Evolutionary conservation across 2,888 invertebrate species (phyloP), one percentile per base, ranked within the genome.

Genomic region (Myopa tessellatipennis): DNA sequence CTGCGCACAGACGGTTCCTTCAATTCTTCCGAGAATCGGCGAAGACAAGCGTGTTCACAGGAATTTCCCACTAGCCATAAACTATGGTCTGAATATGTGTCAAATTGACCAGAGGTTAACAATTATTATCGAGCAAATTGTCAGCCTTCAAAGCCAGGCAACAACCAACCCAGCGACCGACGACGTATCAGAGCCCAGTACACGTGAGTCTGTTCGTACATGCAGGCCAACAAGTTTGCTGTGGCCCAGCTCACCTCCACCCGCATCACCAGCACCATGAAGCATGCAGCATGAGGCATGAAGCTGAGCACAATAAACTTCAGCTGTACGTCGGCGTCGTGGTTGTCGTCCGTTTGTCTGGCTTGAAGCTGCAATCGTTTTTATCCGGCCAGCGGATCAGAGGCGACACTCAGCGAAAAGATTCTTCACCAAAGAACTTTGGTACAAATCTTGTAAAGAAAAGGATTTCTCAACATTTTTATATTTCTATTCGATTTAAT

Each of bases 61-160:
- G 82, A 83, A 81, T 78, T 76, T 78, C 63, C 75, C 79, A 76
- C 73, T 78, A 58, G 75, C 79, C 79, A 82, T 79, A 80, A 80
- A 82, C 74, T 67, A 74, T 74, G 61, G 67, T 60, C 68, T 26
- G 77, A 83, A 84, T 85, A 85, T 86, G 86, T 85, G 87, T 87
- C 87, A 87, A 86, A 85, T 84, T 85, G 86, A 84, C 81, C 84
- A 85, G 85, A 85, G 87, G 87, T 86, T 87, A 85, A 87, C 88
- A 88, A 88, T 88, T 88, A 88, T 87, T 88, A 87, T 86, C 85
- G 85, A 88, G 87, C 88, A 88, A 88, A 88, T 88, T 88, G 88
- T 88, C 88, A 88, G 85, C 81, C 82, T 79, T 79, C 77, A 55
- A 40, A 61, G 79, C 65, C 70, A 74, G 73, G 70, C 72, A 65